A percentile compares a stretch with the other conserved stretches of the same genome.
Conservation (phyloP, 2,888 invertebrate species). For the Conops quadrifasciatus region DNA sequence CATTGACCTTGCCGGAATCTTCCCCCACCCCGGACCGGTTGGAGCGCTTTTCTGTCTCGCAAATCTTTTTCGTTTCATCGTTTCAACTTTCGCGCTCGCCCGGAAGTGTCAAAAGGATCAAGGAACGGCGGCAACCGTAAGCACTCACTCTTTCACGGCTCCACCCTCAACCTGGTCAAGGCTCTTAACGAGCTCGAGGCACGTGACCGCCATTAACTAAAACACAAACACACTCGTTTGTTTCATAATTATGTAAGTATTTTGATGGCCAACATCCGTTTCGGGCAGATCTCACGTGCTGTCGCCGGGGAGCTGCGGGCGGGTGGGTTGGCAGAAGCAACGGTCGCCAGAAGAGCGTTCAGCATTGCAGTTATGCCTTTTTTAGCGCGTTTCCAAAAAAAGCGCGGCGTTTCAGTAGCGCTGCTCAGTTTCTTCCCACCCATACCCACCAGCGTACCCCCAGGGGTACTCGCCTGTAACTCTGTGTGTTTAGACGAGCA, state of each 20-base stretch:
- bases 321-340: not conserved
- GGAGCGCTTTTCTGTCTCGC: not conserved
- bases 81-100: not conserved
- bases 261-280: conserved; percentile 34
- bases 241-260: conserved; percentile 34
- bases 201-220: conserved; percentile 31
- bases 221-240: conserved; percentile 32
- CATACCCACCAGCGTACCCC: too few relatives aligned
- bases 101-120: too few relatives aligned
- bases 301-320: not conserved
- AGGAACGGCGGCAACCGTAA: conserved; percentile 14
- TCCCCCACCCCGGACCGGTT: not conserved
- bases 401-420: too few relatives aligned
- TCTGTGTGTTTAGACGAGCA: not conserved
- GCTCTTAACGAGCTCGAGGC: conserved; percentile 27
- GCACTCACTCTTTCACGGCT: conserved; percentile 6
- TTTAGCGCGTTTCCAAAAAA: too few relatives aligned
- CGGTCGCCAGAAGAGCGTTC: not conserved
- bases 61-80: not conserved
- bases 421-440: too few relatives aligned
- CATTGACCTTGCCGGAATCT: not conserved
- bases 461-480: too few relatives aligned
- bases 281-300: conserved; percentile 28
- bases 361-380: too few relatives aligned
- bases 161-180: not conserved